Percentiles rank a stretch among this genome's conserved stretches.
Conservation (phyloP, 2,113 vertebrate genomes). For the Coracopsis vasa region DNA sequence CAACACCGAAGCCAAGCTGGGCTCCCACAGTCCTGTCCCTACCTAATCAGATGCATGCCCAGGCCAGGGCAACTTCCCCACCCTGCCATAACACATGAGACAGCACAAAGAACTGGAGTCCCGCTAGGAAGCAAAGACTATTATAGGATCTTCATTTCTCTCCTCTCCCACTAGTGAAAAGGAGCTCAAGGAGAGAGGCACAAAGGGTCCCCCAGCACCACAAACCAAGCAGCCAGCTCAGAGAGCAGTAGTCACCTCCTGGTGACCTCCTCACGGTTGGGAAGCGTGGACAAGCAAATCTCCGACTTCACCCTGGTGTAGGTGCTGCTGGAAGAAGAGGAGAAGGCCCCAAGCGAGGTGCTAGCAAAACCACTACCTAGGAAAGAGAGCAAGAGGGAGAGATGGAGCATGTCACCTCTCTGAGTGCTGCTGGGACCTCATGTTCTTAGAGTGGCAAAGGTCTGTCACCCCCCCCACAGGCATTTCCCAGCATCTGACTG, state of each 20-base stretch:
- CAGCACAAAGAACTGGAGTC: not conserved
- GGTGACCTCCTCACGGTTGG: not conserved
- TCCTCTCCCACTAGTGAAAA: not conserved
- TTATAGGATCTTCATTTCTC: not conserved
- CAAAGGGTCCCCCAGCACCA: not conserved
- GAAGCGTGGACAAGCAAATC: constrained; percentile 29
- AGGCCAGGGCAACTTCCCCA: not conserved
- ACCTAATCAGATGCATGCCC: not conserved
- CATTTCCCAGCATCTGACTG: not conserved
- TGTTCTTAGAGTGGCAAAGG: not conserved
- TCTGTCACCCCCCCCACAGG: not conserved
- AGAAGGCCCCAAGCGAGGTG: constrained; percentile 9
- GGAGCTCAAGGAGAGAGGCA: not conserved
- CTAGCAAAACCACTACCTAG: constrained; percentile 53
- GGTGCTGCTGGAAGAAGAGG: constrained; percentile 61
- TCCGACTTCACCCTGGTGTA: constrained; percentile 56
- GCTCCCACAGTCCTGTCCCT: not conserved
- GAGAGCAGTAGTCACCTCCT: constrained; percentile 50
- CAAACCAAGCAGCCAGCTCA: not conserved
- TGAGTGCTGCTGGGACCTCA: not conserved
- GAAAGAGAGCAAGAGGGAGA: constrained; percentile 21
- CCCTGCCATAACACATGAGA: not conserved
- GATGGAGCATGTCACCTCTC: not conserved
- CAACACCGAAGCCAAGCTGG: not conserved
- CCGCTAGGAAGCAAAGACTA: not conserved